Evolutionary conservation across 2,888 invertebrate genomes (phyloP).

Genomic region (Apamea crenata): DNA sequence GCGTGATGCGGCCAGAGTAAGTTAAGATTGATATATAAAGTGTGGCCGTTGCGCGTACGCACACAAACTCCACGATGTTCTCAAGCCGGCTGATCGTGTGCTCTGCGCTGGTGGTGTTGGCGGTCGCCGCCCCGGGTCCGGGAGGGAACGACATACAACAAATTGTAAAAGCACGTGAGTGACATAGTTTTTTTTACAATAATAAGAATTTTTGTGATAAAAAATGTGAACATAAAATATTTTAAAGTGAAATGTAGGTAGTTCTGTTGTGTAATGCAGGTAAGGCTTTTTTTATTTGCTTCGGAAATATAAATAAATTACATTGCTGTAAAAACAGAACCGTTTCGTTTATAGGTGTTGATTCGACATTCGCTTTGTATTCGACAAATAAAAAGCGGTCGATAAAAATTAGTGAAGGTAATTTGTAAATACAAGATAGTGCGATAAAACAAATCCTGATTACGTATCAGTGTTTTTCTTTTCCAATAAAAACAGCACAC

Average conservation of each 20-base stretch:
- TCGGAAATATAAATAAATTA: background rate
- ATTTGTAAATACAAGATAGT: slow-evolving; percentile 46
- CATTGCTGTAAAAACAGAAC: background rate
- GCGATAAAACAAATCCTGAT: slow-evolving; percentile 53
- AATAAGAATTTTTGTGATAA: background rate
- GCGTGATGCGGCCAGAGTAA: slow-evolving; percentile 34
- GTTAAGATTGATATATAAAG: slow-evolving; percentile 71
- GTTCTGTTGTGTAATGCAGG: slow-evolving; percentile 11
- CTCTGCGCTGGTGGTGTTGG: slow-evolving; percentile 70
- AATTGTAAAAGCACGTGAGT: slow-evolving; percentile 64
- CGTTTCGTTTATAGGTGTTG: slow-evolving; percentile 4
- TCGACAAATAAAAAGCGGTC: slow-evolving; percentile 29
- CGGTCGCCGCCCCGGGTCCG: slow-evolving; percentile 62
- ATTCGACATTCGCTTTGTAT: slow-evolving; percentile 14
- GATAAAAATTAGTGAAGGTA: slow-evolving; percentile 44
- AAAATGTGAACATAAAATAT: background rate
- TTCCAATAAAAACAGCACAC: slow-evolving; percentile 29
- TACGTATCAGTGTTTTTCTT: slow-evolving; percentile 36
- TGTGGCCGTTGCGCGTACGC: slow-evolving; percentile 57
- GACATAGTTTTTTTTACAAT: background rate
- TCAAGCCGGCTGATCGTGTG: slow-evolving; percentile 70
- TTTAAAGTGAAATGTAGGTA: slow-evolving; percentile 17
- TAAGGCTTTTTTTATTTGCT: background rate
- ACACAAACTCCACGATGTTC: slow-evolving; percentile 70
- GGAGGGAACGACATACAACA: slow-evolving; percentile 66